Evolutionary conservation across 2,888 invertebrate genomes (phyloP), one percentile per base, ranked within the genome.

Genomic region (Drosophila setosimentum): DNA sequence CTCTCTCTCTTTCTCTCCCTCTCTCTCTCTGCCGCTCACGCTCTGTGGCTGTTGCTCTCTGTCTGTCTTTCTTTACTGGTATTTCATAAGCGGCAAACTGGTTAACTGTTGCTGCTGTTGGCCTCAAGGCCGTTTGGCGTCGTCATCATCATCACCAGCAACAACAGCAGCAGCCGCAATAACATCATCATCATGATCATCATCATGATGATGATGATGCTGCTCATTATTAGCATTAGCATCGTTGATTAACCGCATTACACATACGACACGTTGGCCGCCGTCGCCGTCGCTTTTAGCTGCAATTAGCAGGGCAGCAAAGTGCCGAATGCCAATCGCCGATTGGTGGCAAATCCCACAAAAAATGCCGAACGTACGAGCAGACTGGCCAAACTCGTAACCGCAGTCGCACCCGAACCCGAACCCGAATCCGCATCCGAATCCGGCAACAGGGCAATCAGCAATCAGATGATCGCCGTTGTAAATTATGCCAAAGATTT

Each of bases 301-400:
- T 90, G 86, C 89, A 87, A 87, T 87, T 87, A 87, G 86, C 90
- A 88, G 87, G 86, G 88, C 90, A 64, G 45, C 66, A 64, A 68
- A 61, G 32, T 48, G 59, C 60, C 73, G 59, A 50, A 45, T 59
- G 42, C 30, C 51, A 27, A 54, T 13, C 32, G 54, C 61, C 62
- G 27, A 65, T 58, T 37, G 37, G 21, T 45, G 33, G 5, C 66
- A 35, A 58, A 29, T 21, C 13, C 37, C 50, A 40, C 40, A 29
- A 55, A 13, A 37, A 55, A 55, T 18, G 16, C 16, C 57, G 57
- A 57, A 21, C 16, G 24, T 13, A 35, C 29, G 45, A 45, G 7
- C 16, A 27, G 24, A n/a, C 16, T 18, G 18, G 6, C 33, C 24
- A 54, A 57, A 53, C 29, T 29, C 40, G 42, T 42, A 64, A 7